Evolutionary conservation across 2,888 invertebrate genomes (phyloP).

Genomic region (Leistus spinibarbis): DNA sequence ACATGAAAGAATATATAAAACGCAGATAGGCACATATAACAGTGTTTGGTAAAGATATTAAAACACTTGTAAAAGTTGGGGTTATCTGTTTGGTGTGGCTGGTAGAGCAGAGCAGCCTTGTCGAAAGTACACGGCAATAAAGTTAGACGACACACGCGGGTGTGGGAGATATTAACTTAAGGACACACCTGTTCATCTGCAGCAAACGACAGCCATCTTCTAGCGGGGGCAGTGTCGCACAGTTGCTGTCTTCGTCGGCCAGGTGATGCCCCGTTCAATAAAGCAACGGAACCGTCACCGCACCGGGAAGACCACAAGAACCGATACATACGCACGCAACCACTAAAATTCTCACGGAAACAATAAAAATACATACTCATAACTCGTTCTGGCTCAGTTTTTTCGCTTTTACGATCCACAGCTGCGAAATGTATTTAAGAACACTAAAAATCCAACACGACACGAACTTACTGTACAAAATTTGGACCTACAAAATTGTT

Average conservation of each 20-base stretch:
- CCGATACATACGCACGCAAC: neutral
- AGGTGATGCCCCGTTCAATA: neutral
- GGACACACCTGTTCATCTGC: constrained; percentile 8
- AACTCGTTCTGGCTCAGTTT: constrained; percentile 11
- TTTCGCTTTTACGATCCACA: constrained; percentile 10
- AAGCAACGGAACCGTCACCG: neutral
- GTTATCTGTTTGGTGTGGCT: neutral
- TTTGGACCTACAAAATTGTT: too few relatives aligned
- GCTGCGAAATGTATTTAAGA: constrained; percentile 12
- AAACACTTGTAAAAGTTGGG: constrained; percentile 17
- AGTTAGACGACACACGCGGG: neutral
- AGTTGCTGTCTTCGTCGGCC: neutral
- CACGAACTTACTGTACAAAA: neutral
- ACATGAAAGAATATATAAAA: too few relatives aligned
- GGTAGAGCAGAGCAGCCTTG: neutral
- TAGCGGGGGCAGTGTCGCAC: neutral
- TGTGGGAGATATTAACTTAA: constrained; percentile 3
- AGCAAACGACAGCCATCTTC: neutral
- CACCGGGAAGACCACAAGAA: neutral
- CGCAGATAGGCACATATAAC: too few relatives aligned
- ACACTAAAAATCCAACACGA: constrained; percentile 8
- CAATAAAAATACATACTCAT: constrained; percentile 18
- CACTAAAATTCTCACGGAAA: constrained; percentile 7
- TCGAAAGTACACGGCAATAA: constrained; percentile 6
- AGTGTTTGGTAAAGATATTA: constrained; percentile 2